These are phyloP conservation scores for Cebus imitator DNA, from an alignment of 2,113 vertebrate genomes.

Conservation along the genomic window DNA sequence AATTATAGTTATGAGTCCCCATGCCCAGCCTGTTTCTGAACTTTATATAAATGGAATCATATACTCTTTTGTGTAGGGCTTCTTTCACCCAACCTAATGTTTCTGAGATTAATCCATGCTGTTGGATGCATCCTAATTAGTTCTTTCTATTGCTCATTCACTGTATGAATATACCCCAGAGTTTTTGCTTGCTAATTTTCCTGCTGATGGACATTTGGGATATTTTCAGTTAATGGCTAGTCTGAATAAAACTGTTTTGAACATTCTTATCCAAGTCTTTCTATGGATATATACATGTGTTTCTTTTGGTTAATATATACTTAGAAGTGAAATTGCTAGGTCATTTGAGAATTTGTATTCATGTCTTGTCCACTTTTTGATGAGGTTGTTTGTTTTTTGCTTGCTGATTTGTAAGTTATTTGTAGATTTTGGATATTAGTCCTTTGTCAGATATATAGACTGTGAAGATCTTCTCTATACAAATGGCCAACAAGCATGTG, in stretches of 20 bases:
- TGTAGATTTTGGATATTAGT: too few relatives aligned
- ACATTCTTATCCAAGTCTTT: neutral
- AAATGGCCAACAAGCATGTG: too few relatives aligned
- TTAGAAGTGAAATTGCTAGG: neutral
- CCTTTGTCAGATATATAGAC: too few relatives aligned
- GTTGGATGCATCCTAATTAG: neutral
- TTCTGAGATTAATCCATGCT: slow-evolving; percentile 7
- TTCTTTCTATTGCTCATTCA: slow-evolving; percentile 19
- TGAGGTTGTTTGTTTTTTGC: too few relatives aligned
- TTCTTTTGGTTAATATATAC: neutral
- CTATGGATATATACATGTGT: neutral
- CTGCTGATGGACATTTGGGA: neutral
- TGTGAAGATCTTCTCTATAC: too few relatives aligned
- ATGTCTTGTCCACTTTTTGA: too few relatives aligned
- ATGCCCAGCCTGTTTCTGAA: neutral
- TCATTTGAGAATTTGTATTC: neutral
- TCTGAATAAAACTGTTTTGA: slow-evolving; percentile 29
- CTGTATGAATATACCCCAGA: neutral
- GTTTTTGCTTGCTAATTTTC: neutral
- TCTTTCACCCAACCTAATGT: neutral
- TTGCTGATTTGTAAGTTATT: too few relatives aligned
- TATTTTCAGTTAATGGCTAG: slow-evolving; percentile 9
- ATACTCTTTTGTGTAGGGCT: neutral
- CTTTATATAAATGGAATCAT: neutral
- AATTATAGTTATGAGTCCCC: too few relatives aligned